phyloP scores from a whole-genome alignment of 2,113 vertebrate genomes.

The Pogona vitticeps region DNA sequence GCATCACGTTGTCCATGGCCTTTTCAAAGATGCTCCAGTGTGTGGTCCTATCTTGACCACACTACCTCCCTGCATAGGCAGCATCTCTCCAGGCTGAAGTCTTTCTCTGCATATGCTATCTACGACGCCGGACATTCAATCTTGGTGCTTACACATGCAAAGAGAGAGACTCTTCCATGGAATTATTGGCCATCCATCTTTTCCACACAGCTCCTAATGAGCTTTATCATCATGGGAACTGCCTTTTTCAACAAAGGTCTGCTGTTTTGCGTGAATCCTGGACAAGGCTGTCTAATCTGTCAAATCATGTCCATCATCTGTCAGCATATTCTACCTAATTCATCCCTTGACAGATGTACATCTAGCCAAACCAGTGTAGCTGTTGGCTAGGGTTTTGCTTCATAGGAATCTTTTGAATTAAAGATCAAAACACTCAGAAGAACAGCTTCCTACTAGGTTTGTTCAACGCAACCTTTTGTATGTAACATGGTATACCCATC shows the following conservation, averaged over 20 bases:
- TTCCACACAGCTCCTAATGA: not conserved
- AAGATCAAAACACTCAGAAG: not conserved
- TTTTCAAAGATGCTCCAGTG: too few relatives aligned
- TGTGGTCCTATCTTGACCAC: too few relatives aligned
- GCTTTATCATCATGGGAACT: not conserved
- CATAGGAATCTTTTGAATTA: not conserved
- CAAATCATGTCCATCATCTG: not conserved
- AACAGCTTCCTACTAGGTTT: not conserved
- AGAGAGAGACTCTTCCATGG: too few relatives aligned
- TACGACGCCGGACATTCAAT: not conserved
- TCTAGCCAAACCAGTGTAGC: not conserved
- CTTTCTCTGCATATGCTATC: not conserved
- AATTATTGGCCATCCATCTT: not conserved
- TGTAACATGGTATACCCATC: too few relatives aligned
- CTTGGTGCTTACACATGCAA: not conserved
- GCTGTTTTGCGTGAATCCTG: not conserved
- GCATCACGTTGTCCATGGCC: too few relatives aligned
- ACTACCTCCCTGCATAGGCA: too few relatives aligned
- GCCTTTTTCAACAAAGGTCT: not conserved
- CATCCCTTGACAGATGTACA: not conserved
- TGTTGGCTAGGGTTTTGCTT: not conserved
- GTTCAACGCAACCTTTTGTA: not conserved
- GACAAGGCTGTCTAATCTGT: not conserved
- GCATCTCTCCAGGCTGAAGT: not conserved
- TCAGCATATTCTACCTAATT: too few relatives aligned